Evolutionary conservation across 2,113 vertebrate genomes (phyloP).

Genomic region (Chelonoidis abingdonii): DNA sequence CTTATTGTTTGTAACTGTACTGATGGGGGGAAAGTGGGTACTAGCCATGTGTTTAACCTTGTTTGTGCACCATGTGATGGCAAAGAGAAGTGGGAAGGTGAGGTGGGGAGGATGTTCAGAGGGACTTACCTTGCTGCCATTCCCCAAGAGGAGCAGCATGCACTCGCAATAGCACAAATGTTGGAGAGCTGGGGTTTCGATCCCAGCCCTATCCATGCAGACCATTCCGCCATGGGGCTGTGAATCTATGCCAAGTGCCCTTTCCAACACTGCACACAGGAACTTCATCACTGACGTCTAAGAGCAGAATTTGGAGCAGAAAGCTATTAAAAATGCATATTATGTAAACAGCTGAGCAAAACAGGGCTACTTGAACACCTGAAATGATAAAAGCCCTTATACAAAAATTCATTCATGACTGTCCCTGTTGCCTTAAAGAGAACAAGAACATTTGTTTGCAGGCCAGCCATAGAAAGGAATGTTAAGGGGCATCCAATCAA

Average conservation of each 20-base stretch:
- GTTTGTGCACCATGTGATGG: accelerated
- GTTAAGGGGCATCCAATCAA: not conserved
- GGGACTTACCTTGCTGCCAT: not conserved
- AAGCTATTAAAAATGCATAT: slow-evolving; percentile 15
- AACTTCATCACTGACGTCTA: not conserved
- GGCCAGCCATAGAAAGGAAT: not conserved
- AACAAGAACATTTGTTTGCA: not conserved
- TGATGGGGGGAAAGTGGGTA: not conserved
- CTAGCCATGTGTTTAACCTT: not conserved
- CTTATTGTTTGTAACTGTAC: not conserved
- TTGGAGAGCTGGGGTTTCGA: not conserved
- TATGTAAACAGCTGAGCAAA: not conserved
- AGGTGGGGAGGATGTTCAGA: not conserved
- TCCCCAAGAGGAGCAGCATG: not conserved
- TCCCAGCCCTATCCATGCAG: not conserved
- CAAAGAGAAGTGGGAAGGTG: not conserved
- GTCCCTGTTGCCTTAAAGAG: not conserved
- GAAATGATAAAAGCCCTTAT: not conserved
- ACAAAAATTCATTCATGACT: not conserved
- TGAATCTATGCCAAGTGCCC: not conserved
- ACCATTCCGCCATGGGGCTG: not conserved
- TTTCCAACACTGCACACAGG: not conserved
- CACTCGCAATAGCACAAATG: not conserved
- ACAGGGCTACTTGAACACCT: not conserved
- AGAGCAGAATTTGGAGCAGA: not conserved